These are phyloP conservation scores for Hoplostethus mediterraneus DNA, from an alignment of 2,797 vertebrate species.

Conservation along the genomic window DNA sequence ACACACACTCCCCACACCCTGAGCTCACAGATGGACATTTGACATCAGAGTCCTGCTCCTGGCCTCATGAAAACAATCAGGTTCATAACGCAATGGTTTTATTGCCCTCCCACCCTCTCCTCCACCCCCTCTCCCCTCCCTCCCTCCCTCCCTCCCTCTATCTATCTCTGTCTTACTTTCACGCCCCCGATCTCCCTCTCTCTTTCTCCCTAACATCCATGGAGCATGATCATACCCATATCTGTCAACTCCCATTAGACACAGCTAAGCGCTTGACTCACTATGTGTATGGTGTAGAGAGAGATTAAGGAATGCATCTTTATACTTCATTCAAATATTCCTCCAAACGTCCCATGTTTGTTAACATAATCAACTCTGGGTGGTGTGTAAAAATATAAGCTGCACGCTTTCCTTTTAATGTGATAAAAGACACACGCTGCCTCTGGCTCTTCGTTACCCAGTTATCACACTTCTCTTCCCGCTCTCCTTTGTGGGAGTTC, in stretches of 20 bases:
- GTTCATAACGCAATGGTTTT: slow-evolving; percentile 58
- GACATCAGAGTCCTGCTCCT: slow-evolving; percentile 45
- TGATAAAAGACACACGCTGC: slow-evolving; percentile 36
- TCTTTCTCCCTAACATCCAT: slow-evolving; percentile 58
- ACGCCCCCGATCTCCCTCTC: slow-evolving; percentile 30
- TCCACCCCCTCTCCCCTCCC: background rate
- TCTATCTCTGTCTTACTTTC: slow-evolving; percentile 15
- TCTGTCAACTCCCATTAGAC: slow-evolving; percentile 73
- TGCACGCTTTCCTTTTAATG: slow-evolving; percentile 9
- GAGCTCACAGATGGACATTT: slow-evolving; percentile 49
- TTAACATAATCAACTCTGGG: slow-evolving; percentile 24
- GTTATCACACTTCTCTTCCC: slow-evolving; percentile 46
- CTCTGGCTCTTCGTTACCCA: slow-evolving; percentile 55
- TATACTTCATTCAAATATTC: slow-evolving; percentile 15
- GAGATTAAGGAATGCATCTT: slow-evolving; percentile 8
- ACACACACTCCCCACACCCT: slow-evolving; percentile 12
- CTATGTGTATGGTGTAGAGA: background rate
- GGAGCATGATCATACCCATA: slow-evolving; percentile 65
- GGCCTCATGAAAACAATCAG: slow-evolving; percentile 61
- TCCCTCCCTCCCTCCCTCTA: background rate
- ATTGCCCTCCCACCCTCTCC: slow-evolving; percentile 17
- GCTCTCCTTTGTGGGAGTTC: slow-evolving; percentile 51
- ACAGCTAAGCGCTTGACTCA: slow-evolving; percentile 40
- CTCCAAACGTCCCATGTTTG: slow-evolving; percentile 16
- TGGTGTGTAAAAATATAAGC: slow-evolving; percentile 23